Evolutionary conservation across 2,113 vertebrate genomes (phyloP).

Genomic region (Rhadina sibilatrix): DNA sequence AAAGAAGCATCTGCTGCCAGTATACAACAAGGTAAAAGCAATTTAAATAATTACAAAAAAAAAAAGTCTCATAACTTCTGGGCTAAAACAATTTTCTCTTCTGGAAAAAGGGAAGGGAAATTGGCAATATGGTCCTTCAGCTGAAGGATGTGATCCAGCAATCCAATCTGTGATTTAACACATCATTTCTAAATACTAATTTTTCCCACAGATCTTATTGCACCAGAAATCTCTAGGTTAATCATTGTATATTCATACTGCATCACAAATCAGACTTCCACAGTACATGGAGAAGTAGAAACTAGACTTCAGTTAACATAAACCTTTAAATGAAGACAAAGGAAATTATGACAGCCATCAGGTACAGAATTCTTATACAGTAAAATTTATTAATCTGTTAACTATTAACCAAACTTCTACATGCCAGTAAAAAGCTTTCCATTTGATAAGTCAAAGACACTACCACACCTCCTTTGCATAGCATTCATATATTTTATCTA

Average conservation of each 20-base stretch:
- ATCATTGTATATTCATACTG: not conserved
- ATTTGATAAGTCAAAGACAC: not conserved
- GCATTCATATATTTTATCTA: not conserved
- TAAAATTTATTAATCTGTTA: not conserved
- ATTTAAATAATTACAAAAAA: not conserved
- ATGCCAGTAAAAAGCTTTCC: not conserved
- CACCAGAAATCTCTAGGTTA: not conserved
- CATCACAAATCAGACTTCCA: not conserved
- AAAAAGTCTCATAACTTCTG: not conserved
- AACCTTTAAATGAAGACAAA: not conserved
- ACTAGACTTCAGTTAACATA: not conserved
- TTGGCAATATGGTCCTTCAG: not conserved
- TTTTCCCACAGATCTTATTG: not conserved
- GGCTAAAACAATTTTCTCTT: not conserved
- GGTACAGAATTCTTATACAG: not conserved
- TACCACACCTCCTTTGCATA: not conserved
- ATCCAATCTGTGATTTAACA: not conserved
- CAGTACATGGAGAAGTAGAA: not conserved
- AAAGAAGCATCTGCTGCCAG: not conserved
- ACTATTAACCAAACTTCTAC: not conserved
- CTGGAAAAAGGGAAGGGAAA: not conserved
- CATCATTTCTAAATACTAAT: not conserved
- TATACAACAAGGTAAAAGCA: not conserved
- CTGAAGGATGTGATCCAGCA: not conserved
- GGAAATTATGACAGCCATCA: not conserved